Base-by-base conservation (phyloP, 2,113 vertebrate genomes). In the Craseonycteris thonglongyai region DNA sequence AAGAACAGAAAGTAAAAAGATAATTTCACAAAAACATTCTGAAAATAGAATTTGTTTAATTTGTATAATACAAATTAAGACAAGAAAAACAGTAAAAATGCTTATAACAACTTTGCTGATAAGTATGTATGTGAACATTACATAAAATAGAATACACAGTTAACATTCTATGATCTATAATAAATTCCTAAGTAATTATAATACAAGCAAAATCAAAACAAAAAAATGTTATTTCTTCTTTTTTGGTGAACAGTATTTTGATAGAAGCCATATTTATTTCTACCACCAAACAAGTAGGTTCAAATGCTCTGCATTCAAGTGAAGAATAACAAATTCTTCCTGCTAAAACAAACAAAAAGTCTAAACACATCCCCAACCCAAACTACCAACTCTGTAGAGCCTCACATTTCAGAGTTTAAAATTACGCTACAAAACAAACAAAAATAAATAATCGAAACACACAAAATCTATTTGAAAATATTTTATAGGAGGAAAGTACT, bases 11-110 rank as follows among this genome's bases (percentile, higher is more conserved):
- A 87, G 28, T 65, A 90, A 79, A 72, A 66, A 21, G n/a, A 79
- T 26, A 78, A 90, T 88, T 96, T 90, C 65, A 95, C 19, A 75
- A 65, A 45, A 84, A 91, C 30, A 72, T 22, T 74, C 78, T 72
- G 24, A 40, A 86, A 92, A 66, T 16, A 91, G 16, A 47, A 78
- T 45, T 22, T 68, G 16, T 47, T 88, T 72, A 79, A n/a, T n/a
- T n/a, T n/a, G n/a, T n/a, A 92, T 3, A 58, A 71, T 38, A 47
- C 21, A 88, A 92, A 88, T 79, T n/a, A 88, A 95, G 72, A 59
- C 7, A 63, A 87, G 45, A 69, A 90, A 88, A 81, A 59, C 1
- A 85, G n/a, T 65, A 92, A 78, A 95, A 93, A 90, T 72, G 26
- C 8, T 84, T 51, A 85, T 5, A 76, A 7, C 3, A 78, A 83